phyloP scores from a whole-genome alignment of 1,140 invertebrate genomes.

The Musca vetustissima region DNA sequence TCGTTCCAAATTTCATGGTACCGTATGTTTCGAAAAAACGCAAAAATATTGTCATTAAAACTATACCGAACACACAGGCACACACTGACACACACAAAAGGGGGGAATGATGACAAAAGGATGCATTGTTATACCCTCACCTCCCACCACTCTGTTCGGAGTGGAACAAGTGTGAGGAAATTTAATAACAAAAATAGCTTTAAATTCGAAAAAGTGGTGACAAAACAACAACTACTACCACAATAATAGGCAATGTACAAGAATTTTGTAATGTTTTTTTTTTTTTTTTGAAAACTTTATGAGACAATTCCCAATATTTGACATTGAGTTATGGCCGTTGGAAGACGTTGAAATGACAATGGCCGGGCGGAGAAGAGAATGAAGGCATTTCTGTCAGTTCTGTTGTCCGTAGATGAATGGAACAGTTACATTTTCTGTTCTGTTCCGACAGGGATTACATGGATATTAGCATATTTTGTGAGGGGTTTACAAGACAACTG shows the following conservation, averaged over 20 bases:
- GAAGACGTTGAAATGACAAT: neutral
- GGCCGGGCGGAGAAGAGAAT: too few species aligned
- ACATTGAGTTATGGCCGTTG: conserved; percentile 10
- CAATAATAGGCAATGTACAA: neutral
- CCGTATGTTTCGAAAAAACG: conserved; percentile 50
- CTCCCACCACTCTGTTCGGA: neutral
- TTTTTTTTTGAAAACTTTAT: too few species aligned
- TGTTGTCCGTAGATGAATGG: too few species aligned
- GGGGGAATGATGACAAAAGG: neutral
- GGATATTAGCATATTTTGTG: conserved; percentile 19
- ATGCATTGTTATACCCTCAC: neutral
- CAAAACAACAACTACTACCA: conserved; percentile 19
- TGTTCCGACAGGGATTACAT: conserved; percentile 15
- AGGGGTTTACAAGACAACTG: neutral
- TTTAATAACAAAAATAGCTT: conserved; percentile 19
- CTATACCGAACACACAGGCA: too few species aligned
- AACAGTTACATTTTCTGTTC: neutral
- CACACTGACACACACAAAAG: too few species aligned
- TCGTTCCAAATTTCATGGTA: conserved; percentile 56
- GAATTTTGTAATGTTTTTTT: too few species aligned
- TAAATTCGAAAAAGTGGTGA: neutral
- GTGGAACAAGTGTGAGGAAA: conserved; percentile 9
- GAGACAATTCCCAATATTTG: neutral
- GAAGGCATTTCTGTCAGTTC: too few species aligned
- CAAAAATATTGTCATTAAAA: neutral